Evolutionary conservation across 2,113 vertebrate genomes (phyloP).

Genomic region (Bothrops jararaca): DNA sequence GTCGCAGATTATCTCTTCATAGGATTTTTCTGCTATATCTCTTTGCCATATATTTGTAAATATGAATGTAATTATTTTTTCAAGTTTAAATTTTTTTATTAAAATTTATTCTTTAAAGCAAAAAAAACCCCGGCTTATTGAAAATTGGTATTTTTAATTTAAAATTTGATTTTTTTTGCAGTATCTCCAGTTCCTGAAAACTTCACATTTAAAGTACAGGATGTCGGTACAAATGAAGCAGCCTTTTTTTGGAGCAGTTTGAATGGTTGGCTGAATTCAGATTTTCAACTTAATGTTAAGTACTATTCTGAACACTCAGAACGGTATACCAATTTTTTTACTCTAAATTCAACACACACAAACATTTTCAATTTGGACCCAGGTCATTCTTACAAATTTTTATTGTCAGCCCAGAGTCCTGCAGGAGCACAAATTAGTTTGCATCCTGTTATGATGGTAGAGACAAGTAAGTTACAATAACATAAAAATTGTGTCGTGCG

Average conservation of each 20-base stretch:
- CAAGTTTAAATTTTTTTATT: not conserved
- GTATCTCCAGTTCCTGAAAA: slow-evolving; percentile 60
- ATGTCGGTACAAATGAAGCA: slow-evolving; percentile 75
- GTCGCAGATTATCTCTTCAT: slow-evolving; percentile 78
- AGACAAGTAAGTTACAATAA: slow-evolving; percentile 78
- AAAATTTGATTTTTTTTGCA: slow-evolving; percentile 53
- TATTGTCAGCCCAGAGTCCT: slow-evolving; percentile 69
- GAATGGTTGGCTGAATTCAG: slow-evolving; percentile 56
- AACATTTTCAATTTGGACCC: slow-evolving; percentile 72
- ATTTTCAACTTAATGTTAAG: slow-evolving; percentile 69
- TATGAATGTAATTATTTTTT: slow-evolving; percentile 77
- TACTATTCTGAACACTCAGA: slow-evolving; percentile 67
- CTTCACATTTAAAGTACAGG: slow-evolving; percentile 59
- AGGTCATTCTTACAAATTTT: slow-evolving; percentile 76
- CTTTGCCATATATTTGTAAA: slow-evolving; percentile 85
- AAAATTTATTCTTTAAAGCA: not conserved
- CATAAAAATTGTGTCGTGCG: not conserved
- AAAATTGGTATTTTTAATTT: not conserved
- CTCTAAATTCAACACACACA: slow-evolving; percentile 57
- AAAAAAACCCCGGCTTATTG: not conserved
- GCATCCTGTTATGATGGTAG: slow-evolving; percentile 68
- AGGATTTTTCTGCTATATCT: slow-evolving; percentile 79
- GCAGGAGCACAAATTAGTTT: slow-evolving; percentile 68
- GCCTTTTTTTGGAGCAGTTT: slow-evolving; percentile 72
- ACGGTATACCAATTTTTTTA: slow-evolving; percentile 55